Conservation (phyloP, 2,888 invertebrate species). For the Glaucopsyche alexis region DNA sequence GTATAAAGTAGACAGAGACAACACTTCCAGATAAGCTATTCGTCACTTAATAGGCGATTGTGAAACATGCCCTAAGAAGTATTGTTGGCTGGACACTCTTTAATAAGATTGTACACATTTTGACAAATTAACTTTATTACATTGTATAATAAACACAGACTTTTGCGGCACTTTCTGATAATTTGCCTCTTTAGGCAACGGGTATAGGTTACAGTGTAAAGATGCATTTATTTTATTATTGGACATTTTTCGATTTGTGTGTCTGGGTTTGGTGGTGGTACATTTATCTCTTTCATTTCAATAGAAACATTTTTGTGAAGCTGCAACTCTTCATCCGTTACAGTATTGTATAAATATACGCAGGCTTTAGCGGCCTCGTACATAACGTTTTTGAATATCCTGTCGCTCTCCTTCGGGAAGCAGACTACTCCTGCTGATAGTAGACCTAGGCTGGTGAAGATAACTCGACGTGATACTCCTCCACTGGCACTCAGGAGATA, state of each 20-base stretch:
- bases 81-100: neutral
- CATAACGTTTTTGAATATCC: constrained; percentile 45
- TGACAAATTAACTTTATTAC: neutral
- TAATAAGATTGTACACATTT: neutral
- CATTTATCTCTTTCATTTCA: constrained; percentile 41
- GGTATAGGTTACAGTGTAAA: too few relatives aligned
- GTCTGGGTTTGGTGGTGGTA: constrained; percentile 41
- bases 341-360: constrained; percentile 44
- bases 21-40: too few relatives aligned
- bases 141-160: neutral
- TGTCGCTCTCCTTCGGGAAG: constrained; percentile 61
- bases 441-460: constrained; percentile 48
- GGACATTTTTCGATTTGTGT: constrained; percentile 43
- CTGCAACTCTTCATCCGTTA: constrained; percentile 42
- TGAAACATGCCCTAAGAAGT: too few relatives aligned
- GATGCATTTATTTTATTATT: constrained; percentile 33
- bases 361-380: constrained; percentile 43
- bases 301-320: constrained; percentile 50
- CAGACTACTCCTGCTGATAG: constrained; percentile 52
- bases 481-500: constrained; percentile 42
- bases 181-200: neutral
- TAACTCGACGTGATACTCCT: constrained; percentile 43
- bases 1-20: too few relatives aligned
- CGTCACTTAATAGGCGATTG: too few relatives aligned
- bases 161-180: neutral